Percentiles rank a stretch among this genome's conserved stretches.
Evolutionary conservation across 2,797 vertebrate genomes (phyloP).

Genomic region (Nannoperca australis): DNA sequence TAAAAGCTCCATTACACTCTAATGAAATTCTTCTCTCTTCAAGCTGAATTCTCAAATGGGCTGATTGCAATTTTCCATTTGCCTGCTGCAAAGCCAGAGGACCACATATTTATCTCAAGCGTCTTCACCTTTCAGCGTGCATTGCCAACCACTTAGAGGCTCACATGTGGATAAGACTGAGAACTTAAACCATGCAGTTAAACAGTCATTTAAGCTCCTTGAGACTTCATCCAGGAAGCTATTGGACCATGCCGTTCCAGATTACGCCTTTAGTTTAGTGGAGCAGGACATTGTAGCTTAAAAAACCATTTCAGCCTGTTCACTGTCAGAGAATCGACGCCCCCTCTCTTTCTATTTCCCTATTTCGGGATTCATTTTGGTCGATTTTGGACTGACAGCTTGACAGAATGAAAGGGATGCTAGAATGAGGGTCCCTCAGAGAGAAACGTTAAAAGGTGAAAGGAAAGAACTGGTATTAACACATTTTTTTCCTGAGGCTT

Average conservation of each 20-base stretch:
- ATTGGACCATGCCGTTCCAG: conserved; percentile 37
- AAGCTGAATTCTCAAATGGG: conserved; percentile 69
- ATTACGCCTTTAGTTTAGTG: conserved; percentile 54
- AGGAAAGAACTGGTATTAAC: conserved; percentile 56
- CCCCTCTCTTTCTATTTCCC: conserved; percentile 30
- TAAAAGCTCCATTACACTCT: conserved; percentile 83
- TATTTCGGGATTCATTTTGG: conserved; percentile 19
- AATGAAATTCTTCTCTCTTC: conserved; percentile 79
- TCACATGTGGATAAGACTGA: conserved; percentile 34
- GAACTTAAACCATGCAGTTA: conserved; percentile 49
- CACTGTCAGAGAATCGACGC: conserved; percentile 42
- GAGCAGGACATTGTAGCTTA: conserved; percentile 35
- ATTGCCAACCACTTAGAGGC: conserved; percentile 38
- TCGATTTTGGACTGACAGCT: conserved; percentile 56
- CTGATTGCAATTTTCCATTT: conserved; percentile 70
- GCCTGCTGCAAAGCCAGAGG: conserved; percentile 62
- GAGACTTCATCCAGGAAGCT: conserved; percentile 34
- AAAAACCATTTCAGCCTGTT: conserved; percentile 46
- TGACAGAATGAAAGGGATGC: conserved; percentile 69
- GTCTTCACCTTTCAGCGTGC: conserved; percentile 59
- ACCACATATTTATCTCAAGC: conserved; percentile 54
- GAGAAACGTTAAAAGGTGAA: conserved; percentile 50
- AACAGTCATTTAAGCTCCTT: conserved; percentile 55
- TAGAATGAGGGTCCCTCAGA: conserved; percentile 50
- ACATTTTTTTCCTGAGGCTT: conserved; percentile 54